Evolutionary conservation across 1,140 invertebrate species (phyloP).

Genomic region (Campoletis sonorensis): DNA sequence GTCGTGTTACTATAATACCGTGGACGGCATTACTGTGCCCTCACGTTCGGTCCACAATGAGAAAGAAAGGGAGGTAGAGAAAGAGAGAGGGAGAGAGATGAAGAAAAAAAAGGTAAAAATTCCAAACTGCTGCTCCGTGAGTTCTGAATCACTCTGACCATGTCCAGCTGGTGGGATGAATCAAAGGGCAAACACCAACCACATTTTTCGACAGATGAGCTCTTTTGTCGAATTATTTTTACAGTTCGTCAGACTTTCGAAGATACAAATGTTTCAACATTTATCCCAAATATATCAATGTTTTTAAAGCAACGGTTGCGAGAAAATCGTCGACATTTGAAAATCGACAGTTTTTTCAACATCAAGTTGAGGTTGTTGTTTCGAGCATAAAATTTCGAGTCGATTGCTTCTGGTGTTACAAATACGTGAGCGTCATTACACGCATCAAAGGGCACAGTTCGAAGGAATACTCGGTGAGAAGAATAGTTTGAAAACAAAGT

Average conservation of each 20-base stretch:
- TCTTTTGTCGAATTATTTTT: not conserved
- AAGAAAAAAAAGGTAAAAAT: slow-evolving; percentile 3
- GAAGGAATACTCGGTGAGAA: not conserved
- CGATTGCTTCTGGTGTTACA: not conserved
- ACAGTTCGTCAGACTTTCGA: not conserved
- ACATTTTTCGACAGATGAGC: slow-evolving; percentile 17
- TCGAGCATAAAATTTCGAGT: not conserved
- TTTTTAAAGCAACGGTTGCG: not conserved
- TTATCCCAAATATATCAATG: not conserved
- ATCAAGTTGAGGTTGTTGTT: too few relatives aligned
- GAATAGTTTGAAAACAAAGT: too few relatives aligned
- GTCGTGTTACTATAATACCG: not conserved
- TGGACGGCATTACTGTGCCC: not conserved
- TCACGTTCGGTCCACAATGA: not conserved
- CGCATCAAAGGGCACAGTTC: not conserved
- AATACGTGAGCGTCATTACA: not conserved
- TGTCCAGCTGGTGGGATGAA: slow-evolving; percentile 7
- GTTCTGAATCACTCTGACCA: not conserved
- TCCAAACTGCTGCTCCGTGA: not conserved
- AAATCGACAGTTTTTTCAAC: too few relatives aligned
- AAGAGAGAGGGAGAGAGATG: not conserved
- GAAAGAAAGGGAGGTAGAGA: not conserved
- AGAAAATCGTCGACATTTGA: too few relatives aligned
- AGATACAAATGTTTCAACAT: not conserved
- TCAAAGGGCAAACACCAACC: not conserved